Percentiles rank a stretch among this genome's conserved stretches.
These are phyloP conservation scores for human DNA, from an alignment of 2,113 vertebrate species.

Conservation along the genomic window DNA sequence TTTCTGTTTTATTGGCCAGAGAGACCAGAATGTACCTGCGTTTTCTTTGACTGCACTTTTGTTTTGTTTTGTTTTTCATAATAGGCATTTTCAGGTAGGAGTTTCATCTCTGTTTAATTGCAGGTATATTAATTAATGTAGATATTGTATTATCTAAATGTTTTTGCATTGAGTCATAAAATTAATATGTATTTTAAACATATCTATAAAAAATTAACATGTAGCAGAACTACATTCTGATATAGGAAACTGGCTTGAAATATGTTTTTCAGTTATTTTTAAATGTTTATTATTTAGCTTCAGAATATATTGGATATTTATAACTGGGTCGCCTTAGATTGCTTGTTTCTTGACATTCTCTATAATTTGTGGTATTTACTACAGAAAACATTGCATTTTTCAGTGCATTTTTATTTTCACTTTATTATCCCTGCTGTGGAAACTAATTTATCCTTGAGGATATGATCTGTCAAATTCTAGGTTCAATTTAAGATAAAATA, in stretches of 20 bases:
- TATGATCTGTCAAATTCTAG: neutral
- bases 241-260: neutral
- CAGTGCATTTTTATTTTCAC: constrained; percentile 11
- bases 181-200: neutral
- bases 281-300: neutral
- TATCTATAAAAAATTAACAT: neutral
- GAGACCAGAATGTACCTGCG: neutral
- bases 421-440: neutral
- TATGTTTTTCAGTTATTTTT: neutral
- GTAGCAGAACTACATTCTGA: neutral
- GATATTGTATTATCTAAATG: neutral
- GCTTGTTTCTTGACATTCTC: neutral
- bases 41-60: neutral
- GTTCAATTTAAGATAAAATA: neutral
- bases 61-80: neutral
- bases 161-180: neutral
- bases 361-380: neutral
- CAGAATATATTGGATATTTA: neutral
- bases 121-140: neutral
- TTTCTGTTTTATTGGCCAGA: neutral
- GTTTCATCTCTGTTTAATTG: neutral
- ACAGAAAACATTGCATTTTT: neutral
- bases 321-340: neutral
- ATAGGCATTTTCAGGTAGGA: neutral
- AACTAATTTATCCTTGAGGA: neutral